Evolutionary conservation across 1,140 invertebrate species (phyloP).

Genomic region (Dinoponera quadriceps): DNA sequence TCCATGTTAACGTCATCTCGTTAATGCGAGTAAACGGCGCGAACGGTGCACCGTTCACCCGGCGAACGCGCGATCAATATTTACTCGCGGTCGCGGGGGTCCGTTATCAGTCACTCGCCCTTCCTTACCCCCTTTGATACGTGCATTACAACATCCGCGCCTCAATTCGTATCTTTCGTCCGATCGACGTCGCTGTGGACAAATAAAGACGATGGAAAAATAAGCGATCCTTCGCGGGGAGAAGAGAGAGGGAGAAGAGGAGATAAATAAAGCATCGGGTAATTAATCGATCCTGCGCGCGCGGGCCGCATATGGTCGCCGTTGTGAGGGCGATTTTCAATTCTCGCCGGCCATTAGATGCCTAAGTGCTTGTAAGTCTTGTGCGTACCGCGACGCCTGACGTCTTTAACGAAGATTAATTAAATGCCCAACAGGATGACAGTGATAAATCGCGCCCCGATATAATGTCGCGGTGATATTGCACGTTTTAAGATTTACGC

Average conservation of each 20-base stretch:
- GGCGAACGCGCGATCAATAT: slow-evolving; percentile 12
- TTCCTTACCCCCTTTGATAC: background rate
- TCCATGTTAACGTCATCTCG: slow-evolving; percentile 4
- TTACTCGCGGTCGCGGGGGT: slow-evolving; percentile 2
- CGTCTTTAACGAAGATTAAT: slow-evolving; percentile 59
- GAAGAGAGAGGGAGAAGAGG: no score
- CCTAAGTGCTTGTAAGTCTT: slow-evolving; percentile 50
- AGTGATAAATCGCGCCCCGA: slow-evolving; percentile 57
- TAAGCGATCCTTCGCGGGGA: no score
- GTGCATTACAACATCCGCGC: background rate
- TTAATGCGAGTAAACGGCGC: slow-evolving; percentile 11
- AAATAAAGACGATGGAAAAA: background rate
- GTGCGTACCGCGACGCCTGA: slow-evolving; percentile 25
- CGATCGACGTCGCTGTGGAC: background rate
- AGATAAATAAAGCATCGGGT: slow-evolving; percentile 16
- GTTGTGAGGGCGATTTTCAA: slow-evolving; percentile 39
- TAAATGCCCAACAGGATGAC: slow-evolving; percentile 50
- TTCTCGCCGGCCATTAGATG: slow-evolving; percentile 44
- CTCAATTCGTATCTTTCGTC: background rate
- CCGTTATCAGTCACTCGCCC: no score
- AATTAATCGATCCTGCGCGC: slow-evolving; percentile 36
- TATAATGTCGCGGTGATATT: slow-evolving; percentile 52
- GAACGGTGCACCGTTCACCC: background rate
- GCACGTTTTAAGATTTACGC: slow-evolving; percentile 40
- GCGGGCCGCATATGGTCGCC: slow-evolving; percentile 2